These are phyloP conservation scores for Sebastes iracundus DNA, from an alignment of 2,797 vertebrate genomes.

Conservation along the genomic window DNA sequence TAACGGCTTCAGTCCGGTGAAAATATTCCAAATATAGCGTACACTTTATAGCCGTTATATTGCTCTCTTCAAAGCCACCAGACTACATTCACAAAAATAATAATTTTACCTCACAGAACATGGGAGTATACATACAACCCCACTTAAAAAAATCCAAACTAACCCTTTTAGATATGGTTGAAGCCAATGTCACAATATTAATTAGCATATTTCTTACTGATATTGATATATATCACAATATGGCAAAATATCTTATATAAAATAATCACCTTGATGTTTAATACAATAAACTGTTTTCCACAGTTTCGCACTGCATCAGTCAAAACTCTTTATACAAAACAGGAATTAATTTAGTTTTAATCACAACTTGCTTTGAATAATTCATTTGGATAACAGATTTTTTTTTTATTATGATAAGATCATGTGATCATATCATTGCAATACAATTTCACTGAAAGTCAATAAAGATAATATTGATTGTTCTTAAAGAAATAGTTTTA, in stretches of 20 bases:
- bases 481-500: not conserved
- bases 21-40: too few relatives aligned
- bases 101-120: too few relatives aligned
- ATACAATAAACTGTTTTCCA: not conserved
- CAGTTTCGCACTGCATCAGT: not conserved
- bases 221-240: not conserved
- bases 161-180: not conserved
- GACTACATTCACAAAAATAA: too few relatives aligned
- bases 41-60: too few relatives aligned
- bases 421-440: not conserved
- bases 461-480: too few relatives aligned
- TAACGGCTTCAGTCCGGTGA: too few relatives aligned
- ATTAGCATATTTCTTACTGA: not conserved
- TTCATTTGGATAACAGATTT: not conserved
- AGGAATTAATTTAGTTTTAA: not conserved
- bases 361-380: not conserved
- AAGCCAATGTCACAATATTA: not conserved
- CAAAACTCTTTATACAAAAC: not conserved
- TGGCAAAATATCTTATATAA: not conserved
- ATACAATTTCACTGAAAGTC: too few relatives aligned
- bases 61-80: too few relatives aligned
- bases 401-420: too few relatives aligned
- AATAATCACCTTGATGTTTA: not conserved
- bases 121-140: too few relatives aligned
- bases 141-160: too few relatives aligned